Conservation (phyloP, 2,888 invertebrate genomes). For the Geotrupes spiniger region DNA sequence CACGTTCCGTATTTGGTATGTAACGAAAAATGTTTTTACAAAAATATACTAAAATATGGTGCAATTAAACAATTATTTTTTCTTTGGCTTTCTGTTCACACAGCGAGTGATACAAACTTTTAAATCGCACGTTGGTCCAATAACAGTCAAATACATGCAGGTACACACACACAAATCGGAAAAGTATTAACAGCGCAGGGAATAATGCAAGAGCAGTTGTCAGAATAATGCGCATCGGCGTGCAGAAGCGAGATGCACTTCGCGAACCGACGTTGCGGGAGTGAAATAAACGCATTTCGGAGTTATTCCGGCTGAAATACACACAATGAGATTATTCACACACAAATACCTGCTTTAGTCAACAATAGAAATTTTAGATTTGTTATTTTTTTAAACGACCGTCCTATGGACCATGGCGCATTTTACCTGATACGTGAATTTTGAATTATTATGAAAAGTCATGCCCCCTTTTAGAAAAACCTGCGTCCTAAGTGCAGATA, state of each 20-base stretch:
- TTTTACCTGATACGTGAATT: conserved; percentile 40
- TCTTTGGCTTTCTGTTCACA: too few relatives aligned
- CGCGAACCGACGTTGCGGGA: conserved; percentile 31
- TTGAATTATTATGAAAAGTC: conserved; percentile 43
- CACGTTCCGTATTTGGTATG: too few relatives aligned
- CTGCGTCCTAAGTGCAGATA: conserved; percentile 19
- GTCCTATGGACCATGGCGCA: conserved; percentile 26
- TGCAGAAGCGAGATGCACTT: conserved; percentile 32
- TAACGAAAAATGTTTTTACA: too few relatives aligned
- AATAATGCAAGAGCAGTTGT: conserved; percentile 16
- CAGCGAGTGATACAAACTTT: too few relatives aligned
- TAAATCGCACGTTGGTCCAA: too few relatives aligned
- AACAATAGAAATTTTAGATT: conserved; percentile 38
- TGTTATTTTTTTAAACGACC: conserved; percentile 24
- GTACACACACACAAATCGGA: conserved; percentile 11
- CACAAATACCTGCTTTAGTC: conserved; percentile 43
- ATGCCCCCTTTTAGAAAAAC: conserved; percentile 31
- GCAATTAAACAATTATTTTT: too few relatives aligned
- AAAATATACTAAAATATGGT: too few relatives aligned
- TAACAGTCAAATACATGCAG: conserved; percentile 13
- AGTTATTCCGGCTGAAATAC: conserved; percentile 39
- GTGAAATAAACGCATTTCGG: conserved; percentile 37
- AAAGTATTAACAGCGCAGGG: background rate
- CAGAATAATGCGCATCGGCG: conserved; percentile 18
- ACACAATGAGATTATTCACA: conserved; percentile 42